These are phyloP conservation scores for Meloidogyne chitwoodi DNA, from an alignment of 1,140 invertebrate species.

Conservation along the genomic window DNA sequence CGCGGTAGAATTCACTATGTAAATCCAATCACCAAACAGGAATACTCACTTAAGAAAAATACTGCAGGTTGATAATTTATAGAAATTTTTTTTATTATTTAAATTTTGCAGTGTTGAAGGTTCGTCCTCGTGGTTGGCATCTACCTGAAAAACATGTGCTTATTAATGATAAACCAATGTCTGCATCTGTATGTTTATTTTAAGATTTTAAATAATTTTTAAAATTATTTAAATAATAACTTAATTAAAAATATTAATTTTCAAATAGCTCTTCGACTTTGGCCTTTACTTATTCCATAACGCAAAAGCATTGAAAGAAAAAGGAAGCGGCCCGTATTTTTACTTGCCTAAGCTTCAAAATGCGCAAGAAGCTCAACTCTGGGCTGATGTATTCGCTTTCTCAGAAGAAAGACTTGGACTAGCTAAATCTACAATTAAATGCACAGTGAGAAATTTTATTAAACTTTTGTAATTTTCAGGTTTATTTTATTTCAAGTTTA, in stretches of 20 bases:
- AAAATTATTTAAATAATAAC: too few species aligned
- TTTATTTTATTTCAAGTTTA: too few species aligned
- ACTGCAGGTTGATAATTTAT: conserved; percentile 35
- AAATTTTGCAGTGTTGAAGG: conserved; percentile 65
- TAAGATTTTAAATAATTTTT: too few species aligned
- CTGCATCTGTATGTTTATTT: conserved; percentile 62
- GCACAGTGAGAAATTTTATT: conserved; percentile 62
- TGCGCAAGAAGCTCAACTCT: conserved; percentile 67
- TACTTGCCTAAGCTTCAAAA: conserved; percentile 72
- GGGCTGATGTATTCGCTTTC: conserved; percentile 74
- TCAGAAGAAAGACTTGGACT: conserved; percentile 65
- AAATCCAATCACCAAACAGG: conserved; percentile 56
- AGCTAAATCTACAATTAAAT: conserved; percentile 68
- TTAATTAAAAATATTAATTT: too few species aligned
- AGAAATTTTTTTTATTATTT: background rate
- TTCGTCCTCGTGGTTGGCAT: conserved; percentile 73
- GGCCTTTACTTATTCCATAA: conserved; percentile 70
- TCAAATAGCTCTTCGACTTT: conserved; percentile 68
- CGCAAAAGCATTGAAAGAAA: conserved; percentile 63
- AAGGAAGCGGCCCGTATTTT: conserved; percentile 66
- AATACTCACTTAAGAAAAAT: conserved; percentile 51
- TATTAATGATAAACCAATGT: conserved; percentile 69
- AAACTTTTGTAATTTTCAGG: too few species aligned
- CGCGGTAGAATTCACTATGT: conserved; percentile 63
- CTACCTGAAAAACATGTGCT: conserved; percentile 71